Conservation (phyloP, 2,797 vertebrate species). For the Coracias cyanogaster region DNA sequence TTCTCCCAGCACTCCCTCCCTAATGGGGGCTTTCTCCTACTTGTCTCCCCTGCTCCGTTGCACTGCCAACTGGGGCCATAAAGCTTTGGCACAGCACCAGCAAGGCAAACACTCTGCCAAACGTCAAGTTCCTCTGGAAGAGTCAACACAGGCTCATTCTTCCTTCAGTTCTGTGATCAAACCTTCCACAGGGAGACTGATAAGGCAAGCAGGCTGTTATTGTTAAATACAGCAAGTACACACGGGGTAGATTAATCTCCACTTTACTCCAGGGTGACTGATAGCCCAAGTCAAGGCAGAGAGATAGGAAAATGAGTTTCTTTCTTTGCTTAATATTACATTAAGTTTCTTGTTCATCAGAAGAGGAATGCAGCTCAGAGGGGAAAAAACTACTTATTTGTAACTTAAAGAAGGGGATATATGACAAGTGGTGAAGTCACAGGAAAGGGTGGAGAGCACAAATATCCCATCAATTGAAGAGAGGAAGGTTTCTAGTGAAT, state of each 20-base stretch:
- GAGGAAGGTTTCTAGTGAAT: not conserved
- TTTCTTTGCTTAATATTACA: conserved; percentile 63
- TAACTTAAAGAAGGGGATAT: conserved; percentile 16
- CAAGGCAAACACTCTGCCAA: conserved; percentile 58
- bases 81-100: conserved; percentile 55
- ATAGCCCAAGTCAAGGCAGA: conserved; percentile 35
- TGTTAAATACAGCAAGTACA: conserved; percentile 66
- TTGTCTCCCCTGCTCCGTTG: not conserved
- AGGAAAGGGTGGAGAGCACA: conserved; percentile 36
- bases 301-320: conserved; percentile 46
- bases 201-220: conserved; percentile 44
- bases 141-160: conserved; percentile 69
- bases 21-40: not conserved
- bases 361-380: not conserved
- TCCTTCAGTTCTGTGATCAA: conserved; percentile 59
- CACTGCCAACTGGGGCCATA: not conserved
- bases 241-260: conserved; percentile 52
- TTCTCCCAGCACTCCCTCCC: not conserved
- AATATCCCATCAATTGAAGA: not conserved
- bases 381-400: not conserved
- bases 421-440: conserved; percentile 28
- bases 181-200: conserved; percentile 64
- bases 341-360: conserved; percentile 43
- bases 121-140: conserved; percentile 43
- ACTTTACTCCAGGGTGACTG: conserved; percentile 49